Evolutionary conservation across 2,113 vertebrate species (phyloP).

Genomic region (Ptychochromis oligacanthus): DNA sequence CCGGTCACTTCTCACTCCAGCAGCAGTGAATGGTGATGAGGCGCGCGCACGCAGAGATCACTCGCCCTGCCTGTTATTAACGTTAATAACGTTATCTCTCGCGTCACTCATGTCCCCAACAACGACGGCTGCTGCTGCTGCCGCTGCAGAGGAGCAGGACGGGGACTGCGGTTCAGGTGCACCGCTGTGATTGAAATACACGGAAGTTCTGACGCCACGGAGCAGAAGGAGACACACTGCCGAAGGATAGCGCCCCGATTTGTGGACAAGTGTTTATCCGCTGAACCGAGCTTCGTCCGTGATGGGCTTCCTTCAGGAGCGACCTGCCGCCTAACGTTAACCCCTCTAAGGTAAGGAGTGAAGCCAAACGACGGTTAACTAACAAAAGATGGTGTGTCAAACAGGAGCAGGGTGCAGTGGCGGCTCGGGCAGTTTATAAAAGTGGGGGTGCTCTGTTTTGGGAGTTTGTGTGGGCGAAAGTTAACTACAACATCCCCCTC

Average conservation of each 20-base stretch:
- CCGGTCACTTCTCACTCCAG: not conserved
- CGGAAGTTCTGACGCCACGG: slow-evolving; percentile 32
- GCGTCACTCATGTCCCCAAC: slow-evolving; percentile 65
- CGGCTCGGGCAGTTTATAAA: not conserved
- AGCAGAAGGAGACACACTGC: not conserved
- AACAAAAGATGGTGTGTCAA: slow-evolving; percentile 7
- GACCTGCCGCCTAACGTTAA: slow-evolving; percentile 45
- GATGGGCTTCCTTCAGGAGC: slow-evolving; percentile 60
- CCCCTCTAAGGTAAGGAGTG: slow-evolving; percentile 61
- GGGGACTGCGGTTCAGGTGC: slow-evolving; percentile 63
- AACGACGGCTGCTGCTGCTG: slow-evolving; percentile 31
- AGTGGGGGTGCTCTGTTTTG: not conserved
- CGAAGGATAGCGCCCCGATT: not conserved
- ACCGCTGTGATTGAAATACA: slow-evolving; percentile 55
- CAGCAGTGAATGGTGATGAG: slow-evolving; percentile 13
- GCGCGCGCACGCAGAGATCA: slow-evolving; percentile 54
- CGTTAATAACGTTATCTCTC: slow-evolving; percentile 75
- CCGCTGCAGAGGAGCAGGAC: slow-evolving; percentile 26
- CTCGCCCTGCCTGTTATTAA: slow-evolving; percentile 54
- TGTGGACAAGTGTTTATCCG: slow-evolving; percentile 35
- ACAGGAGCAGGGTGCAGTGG: not conserved
- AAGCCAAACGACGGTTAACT: slow-evolving; percentile 15
- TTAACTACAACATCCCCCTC: slow-evolving; percentile 32
- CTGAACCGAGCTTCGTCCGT: slow-evolving; percentile 5
- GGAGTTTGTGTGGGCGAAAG: slow-evolving; percentile 48